Evolutionary conservation across 2,797 vertebrate genomes (phyloP).

Genomic region (Pangasius larnaudii): DNA sequence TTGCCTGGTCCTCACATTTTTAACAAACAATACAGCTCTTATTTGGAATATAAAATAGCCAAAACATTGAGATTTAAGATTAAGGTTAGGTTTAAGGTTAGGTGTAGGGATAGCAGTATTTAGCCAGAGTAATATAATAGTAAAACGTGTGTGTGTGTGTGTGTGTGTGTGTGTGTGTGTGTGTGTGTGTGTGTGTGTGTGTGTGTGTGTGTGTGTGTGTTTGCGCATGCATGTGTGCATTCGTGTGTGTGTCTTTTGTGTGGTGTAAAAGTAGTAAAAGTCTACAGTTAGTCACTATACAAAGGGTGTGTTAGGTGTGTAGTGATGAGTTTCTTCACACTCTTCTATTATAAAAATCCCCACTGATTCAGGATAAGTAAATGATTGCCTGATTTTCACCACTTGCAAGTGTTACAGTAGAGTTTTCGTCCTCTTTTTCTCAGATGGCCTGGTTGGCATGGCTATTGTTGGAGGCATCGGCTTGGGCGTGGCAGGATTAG

Average conservation of each 20-base stretch:
- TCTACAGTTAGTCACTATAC: not conserved
- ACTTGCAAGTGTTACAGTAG: not conserved
- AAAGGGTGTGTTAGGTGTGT: not conserved
- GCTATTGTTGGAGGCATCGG: conserved; percentile 90
- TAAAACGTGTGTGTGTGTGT: not conserved
- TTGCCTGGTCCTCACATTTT: not conserved
- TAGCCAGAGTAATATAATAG: not conserved
- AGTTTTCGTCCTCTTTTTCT: not conserved
- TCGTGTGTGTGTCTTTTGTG: not conserved
- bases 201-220: not conserved
- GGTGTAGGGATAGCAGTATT: not conserved
- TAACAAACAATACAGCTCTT: not conserved
- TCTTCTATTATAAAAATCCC: not conserved
- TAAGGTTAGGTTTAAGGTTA: not conserved
- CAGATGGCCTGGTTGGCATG: conserved; percentile 92
- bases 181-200: not conserved
- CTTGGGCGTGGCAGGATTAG: conserved; percentile 85
- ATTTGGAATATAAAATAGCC: not conserved
- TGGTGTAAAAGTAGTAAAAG: too few species aligned
- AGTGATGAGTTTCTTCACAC: not conserved
- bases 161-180: not conserved
- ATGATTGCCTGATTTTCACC: not conserved
- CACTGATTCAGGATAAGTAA: not conserved
- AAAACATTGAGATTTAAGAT: not conserved
- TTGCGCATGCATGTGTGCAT: too few species aligned